Percentiles rank a stretch among this genome's conserved stretches.
phyloP scores from a whole-genome alignment of 2,888 invertebrate species.

The Stenolophus ochropezus region DNA sequence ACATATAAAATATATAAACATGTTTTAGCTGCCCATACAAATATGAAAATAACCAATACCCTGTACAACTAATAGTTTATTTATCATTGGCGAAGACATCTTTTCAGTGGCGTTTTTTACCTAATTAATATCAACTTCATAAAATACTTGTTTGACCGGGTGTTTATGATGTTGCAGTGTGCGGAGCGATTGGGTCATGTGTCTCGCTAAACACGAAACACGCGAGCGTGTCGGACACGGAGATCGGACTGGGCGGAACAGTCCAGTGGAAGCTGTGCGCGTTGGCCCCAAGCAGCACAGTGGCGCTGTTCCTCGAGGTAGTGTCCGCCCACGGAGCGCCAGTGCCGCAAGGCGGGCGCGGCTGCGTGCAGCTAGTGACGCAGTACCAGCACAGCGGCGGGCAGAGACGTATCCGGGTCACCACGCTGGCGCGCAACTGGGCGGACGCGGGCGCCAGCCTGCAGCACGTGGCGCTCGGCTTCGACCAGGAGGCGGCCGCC shows the following conservation, averaged over 20 bases:
- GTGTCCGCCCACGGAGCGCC: slow-evolving; percentile 96
- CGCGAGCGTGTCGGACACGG: slow-evolving; percentile 94
- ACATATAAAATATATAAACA: too few species aligned
- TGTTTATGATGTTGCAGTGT: slow-evolving; percentile 77
- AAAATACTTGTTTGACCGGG: too few species aligned
- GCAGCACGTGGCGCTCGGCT: slow-evolving; percentile 94
- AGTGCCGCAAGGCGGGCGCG: slow-evolving; percentile 96
- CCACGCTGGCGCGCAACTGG: slow-evolving; percentile 98
- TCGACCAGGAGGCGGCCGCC: slow-evolving; percentile 98
- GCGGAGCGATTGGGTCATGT: slow-evolving; percentile 97
- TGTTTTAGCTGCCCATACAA: too few species aligned
- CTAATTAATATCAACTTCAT: too few species aligned
- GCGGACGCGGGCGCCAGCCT: slow-evolving; percentile 93
- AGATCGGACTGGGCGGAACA: slow-evolving; percentile 98
- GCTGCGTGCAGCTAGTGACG: slow-evolving; percentile 98
- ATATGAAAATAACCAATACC: too few species aligned
- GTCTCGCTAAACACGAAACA: slow-evolving; percentile 95
- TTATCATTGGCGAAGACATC: too few species aligned
- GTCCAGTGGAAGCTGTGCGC: slow-evolving; percentile 99
- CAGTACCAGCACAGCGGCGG: slow-evolving; percentile 98
- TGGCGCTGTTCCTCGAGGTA: slow-evolving; percentile 97
- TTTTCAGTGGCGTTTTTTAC: too few species aligned
- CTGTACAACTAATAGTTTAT: too few species aligned
- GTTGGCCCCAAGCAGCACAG: slow-evolving; percentile 92
- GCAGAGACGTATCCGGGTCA: slow-evolving; percentile 94